phyloP scores from a whole-genome alignment of 2,888 invertebrate species.

The Sarcophaga variegata region DNA sequence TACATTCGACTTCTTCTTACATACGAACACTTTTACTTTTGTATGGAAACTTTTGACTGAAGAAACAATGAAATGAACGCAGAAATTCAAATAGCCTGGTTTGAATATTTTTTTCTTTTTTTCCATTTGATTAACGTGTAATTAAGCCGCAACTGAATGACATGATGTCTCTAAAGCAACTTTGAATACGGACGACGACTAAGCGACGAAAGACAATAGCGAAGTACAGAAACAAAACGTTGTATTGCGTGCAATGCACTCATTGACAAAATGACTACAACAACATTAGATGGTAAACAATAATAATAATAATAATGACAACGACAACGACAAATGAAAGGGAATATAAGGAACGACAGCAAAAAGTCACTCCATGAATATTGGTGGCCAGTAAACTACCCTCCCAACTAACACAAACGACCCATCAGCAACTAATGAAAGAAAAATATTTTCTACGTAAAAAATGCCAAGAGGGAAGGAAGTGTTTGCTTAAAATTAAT shows the following conservation, averaged over 20 bases:
- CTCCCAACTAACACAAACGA: neutral
- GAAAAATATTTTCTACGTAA: neutral
- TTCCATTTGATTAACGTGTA: slow-evolving; percentile 43
- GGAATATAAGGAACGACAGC: slow-evolving; percentile 1
- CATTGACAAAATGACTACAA: slow-evolving; percentile 67
- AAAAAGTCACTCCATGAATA: slow-evolving; percentile 33
- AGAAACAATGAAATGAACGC: slow-evolving; percentile 3
- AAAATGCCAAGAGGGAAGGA: neutral
- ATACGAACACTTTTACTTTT: too few relatives aligned
- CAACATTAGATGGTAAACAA: slow-evolving; percentile 52
- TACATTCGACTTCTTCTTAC: too few relatives aligned
- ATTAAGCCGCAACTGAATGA: slow-evolving; percentile 57
- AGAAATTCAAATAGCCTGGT: neutral
- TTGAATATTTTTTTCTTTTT: neutral
- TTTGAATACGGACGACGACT: neutral
- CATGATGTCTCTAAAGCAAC: neutral
- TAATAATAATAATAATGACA: slow-evolving; percentile 37
- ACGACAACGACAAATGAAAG: slow-evolving; percentile 56
- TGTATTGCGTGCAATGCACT: slow-evolving; percentile 66
- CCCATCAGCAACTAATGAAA: neutral
- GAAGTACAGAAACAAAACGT: slow-evolving; percentile 52
- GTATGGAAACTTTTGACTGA: neutral
- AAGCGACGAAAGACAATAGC: slow-evolving; percentile 12
- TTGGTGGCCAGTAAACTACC: slow-evolving; percentile 55
- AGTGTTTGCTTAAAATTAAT: slow-evolving; percentile 59